Base-by-base conservation (phyloP, 2,888 invertebrate species). In the Sabatieria punctata region DNA sequence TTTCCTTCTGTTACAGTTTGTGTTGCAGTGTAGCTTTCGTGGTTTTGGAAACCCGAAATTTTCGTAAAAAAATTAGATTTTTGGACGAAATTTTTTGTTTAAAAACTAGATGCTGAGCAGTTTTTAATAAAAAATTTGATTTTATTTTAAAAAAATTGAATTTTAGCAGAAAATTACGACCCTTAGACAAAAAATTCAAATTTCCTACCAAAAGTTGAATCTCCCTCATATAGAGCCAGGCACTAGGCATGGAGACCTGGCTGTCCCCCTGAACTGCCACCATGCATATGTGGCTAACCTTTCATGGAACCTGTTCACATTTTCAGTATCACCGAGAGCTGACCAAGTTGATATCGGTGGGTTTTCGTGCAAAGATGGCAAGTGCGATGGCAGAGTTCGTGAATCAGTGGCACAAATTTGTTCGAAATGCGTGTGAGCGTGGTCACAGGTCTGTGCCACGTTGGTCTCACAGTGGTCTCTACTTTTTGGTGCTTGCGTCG, bases 341-440 rank as follows among this genome's bases (percentile, higher is more conserved):
- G 49, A 76, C 77, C 45, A 75, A 79, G 19, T 72, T 80, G 49
- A 75, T 78, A 33, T 72, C 73, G 23, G 58, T 49, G 24, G 62
- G 57, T 35, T 52, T 69, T 57, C 61, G 74, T 58, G 57, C 59
- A 13, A 63, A 70, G 52, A 64, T 80, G 26, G 74, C 77, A 0
- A 60, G 72, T 27, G 75, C 76, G 48, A 73, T 82, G 57, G 74
- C 80, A 4, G 68, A 73, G 33, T 81, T 82, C 64, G 80, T 81
- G 11, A 74, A 76, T 56, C 76, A 82, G 63, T 89, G 89, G 89
- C 86, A 88, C 82, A 73, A 75, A 48, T 89, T 88, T 66, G 85
- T 85, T 89, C 85, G 64, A 86, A 88, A 61, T 69, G 80, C 19
- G 8, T 23, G 24, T 24, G 45, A 66, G 67, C 0, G 26, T 11